Percentiles rank a stretch among this genome's conserved stretches.
Conservation (phyloP, 2,888 invertebrate species). For the Volucella inanis region DNA sequence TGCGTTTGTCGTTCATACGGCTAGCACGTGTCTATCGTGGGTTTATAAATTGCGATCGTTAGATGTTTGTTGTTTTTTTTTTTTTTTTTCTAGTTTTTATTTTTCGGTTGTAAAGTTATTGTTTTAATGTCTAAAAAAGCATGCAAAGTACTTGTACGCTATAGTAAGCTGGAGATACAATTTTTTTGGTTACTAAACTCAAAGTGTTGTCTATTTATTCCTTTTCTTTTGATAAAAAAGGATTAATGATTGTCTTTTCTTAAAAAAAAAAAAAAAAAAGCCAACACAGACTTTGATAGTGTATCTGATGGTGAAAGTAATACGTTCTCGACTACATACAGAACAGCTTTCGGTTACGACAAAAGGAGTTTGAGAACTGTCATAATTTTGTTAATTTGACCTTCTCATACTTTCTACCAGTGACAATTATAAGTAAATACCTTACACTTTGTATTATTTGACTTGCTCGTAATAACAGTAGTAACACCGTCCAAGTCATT, state of each 20-base stretch:
- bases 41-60: slow-evolving; percentile 68
- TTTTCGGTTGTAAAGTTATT: slow-evolving; percentile 27
- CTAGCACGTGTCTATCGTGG: slow-evolving; percentile 81
- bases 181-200: slow-evolving; percentile 14
- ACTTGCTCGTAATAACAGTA: background rate
- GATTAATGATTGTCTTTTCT: slow-evolving; percentile 48
- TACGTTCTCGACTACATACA: slow-evolving; percentile 50
- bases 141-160: slow-evolving; percentile 38
- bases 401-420: slow-evolving; percentile 54
- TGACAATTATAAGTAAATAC: slow-evolving; percentile 54
- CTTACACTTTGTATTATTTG: background rate
- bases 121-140: slow-evolving; percentile 33
- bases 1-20: slow-evolving; percentile 83
- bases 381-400: slow-evolving; percentile 49
- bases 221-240: slow-evolving; percentile 51
- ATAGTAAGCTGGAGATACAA: slow-evolving; percentile 46
- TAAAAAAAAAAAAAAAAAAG: slow-evolving; percentile 46
- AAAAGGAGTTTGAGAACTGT: slow-evolving; percentile 49
- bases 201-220: slow-evolving; percentile 46
- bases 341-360: slow-evolving; percentile 52
- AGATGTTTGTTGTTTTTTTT: slow-evolving; percentile 36
- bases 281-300: slow-evolving; percentile 56
- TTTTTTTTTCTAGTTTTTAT: slow-evolving; percentile 9
- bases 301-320: slow-evolving; percentile 64
- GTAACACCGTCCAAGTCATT: too few relatives aligned